Percentiles rank a stretch among this genome's conserved stretches.
phyloP scores from a whole-genome alignment of 1,140 invertebrate species.

The Saccostrea glomerata region DNA sequence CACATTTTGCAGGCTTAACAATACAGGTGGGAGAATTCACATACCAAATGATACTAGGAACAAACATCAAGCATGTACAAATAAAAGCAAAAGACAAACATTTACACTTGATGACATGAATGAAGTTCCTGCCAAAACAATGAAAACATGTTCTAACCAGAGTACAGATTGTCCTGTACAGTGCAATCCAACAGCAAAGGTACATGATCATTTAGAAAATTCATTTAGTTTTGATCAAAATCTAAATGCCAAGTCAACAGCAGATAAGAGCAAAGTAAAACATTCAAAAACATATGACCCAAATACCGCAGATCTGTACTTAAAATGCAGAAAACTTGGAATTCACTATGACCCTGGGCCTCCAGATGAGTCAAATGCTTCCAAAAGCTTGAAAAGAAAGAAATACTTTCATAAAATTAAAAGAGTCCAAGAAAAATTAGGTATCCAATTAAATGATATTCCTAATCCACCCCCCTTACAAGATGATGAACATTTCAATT shows the following conservation, averaged over 20 bases:
- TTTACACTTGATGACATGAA: background rate
- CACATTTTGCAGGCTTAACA: background rate
- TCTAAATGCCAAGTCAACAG: too few relatives aligned
- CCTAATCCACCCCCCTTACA: constrained; percentile 2
- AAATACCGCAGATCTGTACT: too few relatives aligned
- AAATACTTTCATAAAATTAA: background rate
- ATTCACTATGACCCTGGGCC: too few relatives aligned
- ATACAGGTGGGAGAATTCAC: background rate
- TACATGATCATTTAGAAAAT: too few relatives aligned
- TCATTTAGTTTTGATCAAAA: too few relatives aligned
- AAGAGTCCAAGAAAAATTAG: background rate
- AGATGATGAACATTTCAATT: constrained; percentile 15
- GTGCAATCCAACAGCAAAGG: too few relatives aligned
- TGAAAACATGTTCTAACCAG: background rate
- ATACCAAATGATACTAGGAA: background rate
- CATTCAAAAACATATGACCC: too few relatives aligned
- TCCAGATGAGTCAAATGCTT: background rate
- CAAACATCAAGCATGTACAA: background rate
- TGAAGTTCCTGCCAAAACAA: background rate
- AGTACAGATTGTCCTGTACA: too few relatives aligned
- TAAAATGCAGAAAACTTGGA: too few relatives aligned
- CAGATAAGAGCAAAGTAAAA: too few relatives aligned
- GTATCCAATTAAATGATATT: background rate
- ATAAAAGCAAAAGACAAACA: background rate
- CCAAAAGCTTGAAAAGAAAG: background rate